phyloP scores from a whole-genome alignment of 1,140 invertebrate genomes.

The Calliopsis andreniformis region DNA sequence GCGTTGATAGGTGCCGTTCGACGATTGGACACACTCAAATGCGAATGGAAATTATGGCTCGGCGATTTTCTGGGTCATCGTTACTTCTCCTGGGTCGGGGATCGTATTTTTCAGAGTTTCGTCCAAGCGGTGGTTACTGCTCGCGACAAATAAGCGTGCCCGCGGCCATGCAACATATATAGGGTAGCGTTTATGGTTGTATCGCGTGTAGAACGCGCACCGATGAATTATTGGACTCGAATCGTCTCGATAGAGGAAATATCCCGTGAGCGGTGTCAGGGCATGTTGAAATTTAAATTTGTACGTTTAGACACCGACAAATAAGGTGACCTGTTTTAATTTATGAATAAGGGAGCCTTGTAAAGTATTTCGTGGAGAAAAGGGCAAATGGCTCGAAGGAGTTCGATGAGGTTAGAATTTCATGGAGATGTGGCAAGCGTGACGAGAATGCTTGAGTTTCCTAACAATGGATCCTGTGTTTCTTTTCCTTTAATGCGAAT shows the following conservation, averaged over 20 bases:
- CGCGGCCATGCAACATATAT: not conserved
- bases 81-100: too few species aligned
- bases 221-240: not conserved
- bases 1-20: not conserved
- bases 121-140: not conserved
- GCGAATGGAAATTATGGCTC: not conserved
- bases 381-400: not conserved
- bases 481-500: too few species aligned
- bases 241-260: not conserved
- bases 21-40: not conserved
- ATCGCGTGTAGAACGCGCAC: conserved; percentile 4
- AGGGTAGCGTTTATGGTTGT: not conserved
- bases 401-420: not conserved
- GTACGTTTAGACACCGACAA: not conserved
- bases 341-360: too few species aligned
- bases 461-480: too few species aligned
- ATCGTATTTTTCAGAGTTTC: too few species aligned
- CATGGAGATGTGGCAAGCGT: not conserved
- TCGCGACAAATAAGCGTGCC: not conserved
- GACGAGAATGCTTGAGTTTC: not conserved
- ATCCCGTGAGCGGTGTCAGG: not conserved
- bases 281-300: not conserved
- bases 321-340: not conserved
- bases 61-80: not conserved
- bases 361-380: not conserved